Evolutionary conservation across 1,140 invertebrate genomes (phyloP).

Genomic region (Atta texana): DNA sequence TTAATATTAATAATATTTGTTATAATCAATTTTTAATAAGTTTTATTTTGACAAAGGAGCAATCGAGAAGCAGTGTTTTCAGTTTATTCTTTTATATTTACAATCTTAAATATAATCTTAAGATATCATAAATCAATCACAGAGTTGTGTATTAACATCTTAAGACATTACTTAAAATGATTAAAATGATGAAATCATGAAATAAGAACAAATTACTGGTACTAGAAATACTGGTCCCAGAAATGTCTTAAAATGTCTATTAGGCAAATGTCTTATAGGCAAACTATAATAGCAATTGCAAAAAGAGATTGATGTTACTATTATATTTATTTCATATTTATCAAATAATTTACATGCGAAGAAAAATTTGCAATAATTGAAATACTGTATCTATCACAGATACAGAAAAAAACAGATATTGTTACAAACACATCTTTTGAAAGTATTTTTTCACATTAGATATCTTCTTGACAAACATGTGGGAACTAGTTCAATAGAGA

Average conservation of each 20-base stretch:
- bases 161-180: no score
- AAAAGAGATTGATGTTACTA: background rate
- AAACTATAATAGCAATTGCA: background rate
- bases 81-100: no score
- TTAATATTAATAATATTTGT: background rate
- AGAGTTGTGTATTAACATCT: no score
- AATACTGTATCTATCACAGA: background rate
- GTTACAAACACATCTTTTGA: background rate
- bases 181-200: no score
- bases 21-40: background rate
- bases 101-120: no score
- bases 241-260: background rate
- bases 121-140: no score
- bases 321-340: background rate
- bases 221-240: background rate
- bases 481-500: background rate
- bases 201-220: no score
- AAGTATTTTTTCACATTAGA: conserved; percentile 9
- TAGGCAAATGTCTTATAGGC: no score
- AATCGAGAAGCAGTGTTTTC: background rate
- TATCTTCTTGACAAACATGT: background rate
- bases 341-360: background rate
- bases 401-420: conserved; percentile 7
- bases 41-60: background rate
- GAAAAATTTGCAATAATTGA: background rate